Evolutionary conservation across 1,140 invertebrate species (phyloP), one percentile per base, ranked within the genome.

Genomic region (Zaprionus tsacasi): DNA sequence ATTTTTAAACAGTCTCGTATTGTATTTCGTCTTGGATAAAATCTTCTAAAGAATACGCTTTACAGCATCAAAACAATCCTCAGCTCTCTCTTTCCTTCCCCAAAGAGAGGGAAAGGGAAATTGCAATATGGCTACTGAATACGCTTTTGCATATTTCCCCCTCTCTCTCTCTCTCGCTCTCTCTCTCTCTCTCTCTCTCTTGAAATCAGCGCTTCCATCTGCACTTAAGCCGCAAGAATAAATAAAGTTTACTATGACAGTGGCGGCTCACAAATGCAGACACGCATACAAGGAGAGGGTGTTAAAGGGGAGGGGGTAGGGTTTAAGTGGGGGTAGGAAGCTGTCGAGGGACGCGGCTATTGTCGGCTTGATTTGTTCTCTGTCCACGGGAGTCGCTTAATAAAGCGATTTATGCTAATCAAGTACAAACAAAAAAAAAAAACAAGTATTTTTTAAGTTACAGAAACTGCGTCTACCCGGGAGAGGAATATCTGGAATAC

Each of bases 371-470:
- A n/a, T 15, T 45, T 45, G 40, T 15, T 45, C 2, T 45, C 40
- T 45, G 40, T 45, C 40, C 40, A 45, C 40, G 40, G 40, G 40
- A 45, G 40, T 15, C 40, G 15, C 40, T 45, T 45, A 45, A 45
- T 45, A 45, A 45, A 45, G 40, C 40, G 40, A 45, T 45, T 45
- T 45, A 45, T 45, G 40, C n/a, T 45, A 45, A 45, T 45, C 40
- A 45, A 45, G 40, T n/a, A 45, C n/a, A n/a, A n/a, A n/a, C n/a
- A 45, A 45, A 45, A 45, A 5, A n/a, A 21, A 21, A 21, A 21
- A 15, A 45, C 15, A 45, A 5, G 40, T 45, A 45, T 45, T 45
- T 45, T 21, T 21, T 1, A 21, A 21, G 21, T 21, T 21, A 21
- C 21, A 21, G 21, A 21, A 21, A 21, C 21, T 21, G 21, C n/a